Base-by-base conservation (phyloP, 2,797 vertebrate species). In the Arrhamphus sclerolepis region DNA sequence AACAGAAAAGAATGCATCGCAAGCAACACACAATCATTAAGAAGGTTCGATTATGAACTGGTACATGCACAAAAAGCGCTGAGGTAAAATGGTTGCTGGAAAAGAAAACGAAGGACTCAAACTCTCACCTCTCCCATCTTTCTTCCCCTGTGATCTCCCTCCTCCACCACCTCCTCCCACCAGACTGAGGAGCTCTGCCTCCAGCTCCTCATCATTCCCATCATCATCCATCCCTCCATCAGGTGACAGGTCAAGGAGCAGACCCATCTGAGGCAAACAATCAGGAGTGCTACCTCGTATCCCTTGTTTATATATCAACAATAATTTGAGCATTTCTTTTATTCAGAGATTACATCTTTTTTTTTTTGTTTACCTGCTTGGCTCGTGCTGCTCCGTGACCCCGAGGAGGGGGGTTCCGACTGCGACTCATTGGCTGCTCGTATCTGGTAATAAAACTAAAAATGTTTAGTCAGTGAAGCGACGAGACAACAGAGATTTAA, bases 101-200 rank as follows among this genome's bases (percentile, higher is more conserved):
- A 38, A 38, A 38, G 9, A 34, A 34, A 34, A 34, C 2, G 10
- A 34, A 34, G 34, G 34, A 38, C 13, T 38, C 11, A 38, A 38
- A 38, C 13, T 72, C 89, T 92, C 89, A 90, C 93, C 90, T 91
- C 64, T 92, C 21, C 92, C 90, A 22, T 77, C 77, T 61, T 91
- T 92, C 40, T 84, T 88, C n/a, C 75, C 87, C 16, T 85, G 90
- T 3, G 90, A 54, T 46, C 53, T 89, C 72, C 55, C 70, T 55
- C 52, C 67, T 34, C 40, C 43, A 19, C 92, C 94, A 20, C 61
- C 70, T 59, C 86, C 92, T 24, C 94, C 95, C 22, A 96, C 84
- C 59, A 98, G 87, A 17, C 88, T 92, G 66, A 95, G 75, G 54
- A 97, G 90, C 82, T 98, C 96, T 0, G 94, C 94, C 72, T 97